Evolutionary conservation across 1,140 invertebrate species (phyloP).

Genomic region (Anadara kagoshimensis): DNA sequence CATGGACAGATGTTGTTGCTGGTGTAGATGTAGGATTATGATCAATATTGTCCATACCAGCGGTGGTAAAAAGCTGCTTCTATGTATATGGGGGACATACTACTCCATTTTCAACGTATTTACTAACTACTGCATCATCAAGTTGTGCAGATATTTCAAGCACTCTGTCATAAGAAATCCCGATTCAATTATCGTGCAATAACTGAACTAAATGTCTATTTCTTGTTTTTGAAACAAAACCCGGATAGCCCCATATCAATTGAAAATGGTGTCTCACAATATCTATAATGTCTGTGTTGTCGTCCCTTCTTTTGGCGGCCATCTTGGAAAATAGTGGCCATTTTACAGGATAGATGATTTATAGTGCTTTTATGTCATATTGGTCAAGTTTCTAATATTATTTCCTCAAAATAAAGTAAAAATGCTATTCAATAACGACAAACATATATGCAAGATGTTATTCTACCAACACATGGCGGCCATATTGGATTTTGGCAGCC

Average conservation of each 20-base stretch:
- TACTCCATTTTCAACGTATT: conserved; percentile 17
- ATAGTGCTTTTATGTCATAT: too few relatives aligned
- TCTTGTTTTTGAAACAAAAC: conserved; percentile 32
- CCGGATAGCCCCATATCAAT: conserved; percentile 38
- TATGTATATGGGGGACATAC: conserved; percentile 12
- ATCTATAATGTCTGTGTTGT: conserved; percentile 30
- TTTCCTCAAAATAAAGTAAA: too few relatives aligned
- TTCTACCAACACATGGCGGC: too few relatives aligned
- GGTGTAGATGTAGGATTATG: conserved; percentile 34
- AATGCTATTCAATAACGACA: too few relatives aligned
- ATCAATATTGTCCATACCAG: conserved; percentile 36
- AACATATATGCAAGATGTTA: too few relatives aligned
- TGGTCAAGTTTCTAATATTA: too few relatives aligned
- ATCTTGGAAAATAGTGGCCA: too few relatives aligned
- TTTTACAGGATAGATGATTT: too few relatives aligned
- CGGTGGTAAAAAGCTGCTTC: conserved; percentile 23
- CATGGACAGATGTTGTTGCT: conserved; percentile 32
- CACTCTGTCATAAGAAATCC: conserved; percentile 34
- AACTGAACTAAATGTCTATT: conserved; percentile 34
- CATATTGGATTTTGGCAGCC: too few relatives aligned
- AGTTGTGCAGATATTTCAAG: too few relatives aligned
- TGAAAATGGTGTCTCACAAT: conserved; percentile 38
- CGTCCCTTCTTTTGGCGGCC: conserved; percentile 14
- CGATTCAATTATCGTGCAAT: conserved; percentile 22
- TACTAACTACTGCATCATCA: conserved; percentile 16